Evolutionary conservation across 2,797 vertebrate species (phyloP).

Genomic region (Acanthurus leucopareius): DNA sequence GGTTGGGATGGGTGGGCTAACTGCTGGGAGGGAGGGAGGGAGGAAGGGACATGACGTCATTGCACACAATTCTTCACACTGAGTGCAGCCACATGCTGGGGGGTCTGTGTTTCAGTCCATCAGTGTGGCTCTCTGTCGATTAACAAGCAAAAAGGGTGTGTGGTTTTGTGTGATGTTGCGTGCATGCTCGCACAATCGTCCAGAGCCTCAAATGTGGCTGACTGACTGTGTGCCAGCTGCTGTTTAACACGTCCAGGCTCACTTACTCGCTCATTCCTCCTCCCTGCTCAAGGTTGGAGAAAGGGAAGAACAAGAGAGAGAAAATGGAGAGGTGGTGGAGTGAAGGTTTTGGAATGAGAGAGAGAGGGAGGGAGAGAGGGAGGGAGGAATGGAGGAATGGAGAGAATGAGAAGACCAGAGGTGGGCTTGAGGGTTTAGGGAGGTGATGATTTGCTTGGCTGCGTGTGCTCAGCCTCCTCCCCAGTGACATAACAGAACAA

Average conservation of each 20-base stretch:
- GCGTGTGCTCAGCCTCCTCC: conserved; percentile 71
- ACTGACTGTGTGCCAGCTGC: conserved; percentile 75
- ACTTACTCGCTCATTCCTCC: conserved; percentile 59
- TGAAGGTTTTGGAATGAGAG: conserved; percentile 49
- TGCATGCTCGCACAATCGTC: conserved; percentile 52
- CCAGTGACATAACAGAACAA: conserved; percentile 80
- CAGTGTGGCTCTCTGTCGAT: conserved; percentile 62
- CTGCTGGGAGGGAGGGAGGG: conserved; percentile 39
- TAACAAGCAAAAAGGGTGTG: conserved; percentile 48
- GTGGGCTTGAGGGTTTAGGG: conserved; percentile 70
- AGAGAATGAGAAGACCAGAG: conserved; percentile 67
- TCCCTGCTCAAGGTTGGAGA: conserved; percentile 48
- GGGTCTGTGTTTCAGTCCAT: conserved; percentile 61
- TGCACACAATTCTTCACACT: conserved; percentile 68
- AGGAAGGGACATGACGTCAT: conserved; percentile 70
- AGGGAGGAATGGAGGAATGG: conserved; percentile 35
- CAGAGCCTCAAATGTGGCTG: conserved; percentile 69
- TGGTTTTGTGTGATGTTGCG: conserved; percentile 55
- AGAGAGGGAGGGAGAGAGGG: not conserved
- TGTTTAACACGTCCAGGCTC: conserved; percentile 75
- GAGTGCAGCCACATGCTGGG: conserved; percentile 45
- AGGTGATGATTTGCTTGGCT: conserved; percentile 80
- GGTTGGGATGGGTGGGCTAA: conserved; percentile 62
- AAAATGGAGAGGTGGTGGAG: conserved; percentile 55
- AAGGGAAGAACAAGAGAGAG: conserved; percentile 22